Evolutionary conservation across 1,140 invertebrate species (phyloP).

Genomic region (Sycobia sp.): DNA sequence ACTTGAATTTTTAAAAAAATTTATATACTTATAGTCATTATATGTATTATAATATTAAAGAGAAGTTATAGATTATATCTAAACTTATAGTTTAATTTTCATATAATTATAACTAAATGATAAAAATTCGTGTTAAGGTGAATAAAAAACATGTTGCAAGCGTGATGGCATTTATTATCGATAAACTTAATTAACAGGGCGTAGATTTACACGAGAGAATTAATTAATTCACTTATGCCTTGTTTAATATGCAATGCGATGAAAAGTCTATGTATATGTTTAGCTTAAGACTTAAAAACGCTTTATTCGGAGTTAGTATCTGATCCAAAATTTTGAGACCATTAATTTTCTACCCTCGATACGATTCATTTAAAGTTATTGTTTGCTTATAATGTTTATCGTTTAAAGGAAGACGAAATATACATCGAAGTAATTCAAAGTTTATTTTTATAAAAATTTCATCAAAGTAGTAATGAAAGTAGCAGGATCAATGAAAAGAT

Average conservation of each 20-base stretch:
- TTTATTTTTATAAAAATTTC: slow-evolving; percentile 27
- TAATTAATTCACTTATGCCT: slow-evolving; percentile 56
- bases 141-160: slow-evolving; percentile 51
- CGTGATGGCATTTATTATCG: slow-evolving; percentile 64
- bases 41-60: no score
- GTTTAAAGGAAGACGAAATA: slow-evolving; percentile 26
- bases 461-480: slow-evolving; percentile 11
- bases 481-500: slow-evolving; percentile 2
- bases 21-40: no score
- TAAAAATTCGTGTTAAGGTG: neutral
- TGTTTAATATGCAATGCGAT: slow-evolving; percentile 53
- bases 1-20: no score
- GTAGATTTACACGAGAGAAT: slow-evolving; percentile 61
- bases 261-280: slow-evolving; percentile 53
- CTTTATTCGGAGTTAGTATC: slow-evolving; percentile 48
- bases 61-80: no score
- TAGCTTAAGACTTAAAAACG: slow-evolving; percentile 57
- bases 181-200: slow-evolving; percentile 63
- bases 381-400: slow-evolving; percentile 10
- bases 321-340: slow-evolving; percentile 40
- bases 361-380: slow-evolving; percentile 14
- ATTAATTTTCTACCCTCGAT: neutral
- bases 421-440: slow-evolving; percentile 33
- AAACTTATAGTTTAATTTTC: no score
- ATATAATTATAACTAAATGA: no score